Percentiles rank a stretch among this genome's conserved stretches.
These are phyloP conservation scores for Murina feae DNA, from an alignment of 2,113 vertebrate genomes.

Conservation along the genomic window DNA sequence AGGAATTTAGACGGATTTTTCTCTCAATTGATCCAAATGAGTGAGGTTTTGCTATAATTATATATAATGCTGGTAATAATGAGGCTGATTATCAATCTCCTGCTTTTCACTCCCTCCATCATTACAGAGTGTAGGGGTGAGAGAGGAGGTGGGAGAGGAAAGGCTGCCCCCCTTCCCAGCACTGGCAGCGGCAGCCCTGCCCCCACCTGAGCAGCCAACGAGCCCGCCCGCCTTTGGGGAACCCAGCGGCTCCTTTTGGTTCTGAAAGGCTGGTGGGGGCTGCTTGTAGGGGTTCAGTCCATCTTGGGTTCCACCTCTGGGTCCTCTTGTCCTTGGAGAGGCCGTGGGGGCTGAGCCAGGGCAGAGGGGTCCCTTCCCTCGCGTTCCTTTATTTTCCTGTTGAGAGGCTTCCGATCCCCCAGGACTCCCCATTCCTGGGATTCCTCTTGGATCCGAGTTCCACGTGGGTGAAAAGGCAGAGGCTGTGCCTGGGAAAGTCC, in stretches of 20 bases:
- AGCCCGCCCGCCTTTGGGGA: background rate
- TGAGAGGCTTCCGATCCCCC: background rate
- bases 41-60: conserved; percentile 74
- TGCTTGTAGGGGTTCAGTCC: fast-evolving
- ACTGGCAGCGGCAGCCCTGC: background rate
- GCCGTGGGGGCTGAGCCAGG: background rate
- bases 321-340: background rate
- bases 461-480: background rate
- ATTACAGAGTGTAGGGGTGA: background rate
- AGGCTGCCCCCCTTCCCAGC: background rate
- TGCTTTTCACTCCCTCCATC: conserved; percentile 57
- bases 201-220: background rate
- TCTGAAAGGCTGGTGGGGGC: background rate
- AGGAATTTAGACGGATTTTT: conserved; percentile 69
- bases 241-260: background rate
- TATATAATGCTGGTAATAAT: conserved; percentile 67
- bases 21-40: conserved; percentile 72
- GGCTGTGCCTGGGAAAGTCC: background rate
- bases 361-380: background rate
- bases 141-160: background rate
- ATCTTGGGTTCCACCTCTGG: fast-evolving
- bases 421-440: background rate
- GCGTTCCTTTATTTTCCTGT: background rate
- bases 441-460: background rate
- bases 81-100: conserved; percentile 67